Evolutionary conservation across 2,113 vertebrate species (phyloP).

Genomic region (Brachyhypopomus gauderio): DNA sequence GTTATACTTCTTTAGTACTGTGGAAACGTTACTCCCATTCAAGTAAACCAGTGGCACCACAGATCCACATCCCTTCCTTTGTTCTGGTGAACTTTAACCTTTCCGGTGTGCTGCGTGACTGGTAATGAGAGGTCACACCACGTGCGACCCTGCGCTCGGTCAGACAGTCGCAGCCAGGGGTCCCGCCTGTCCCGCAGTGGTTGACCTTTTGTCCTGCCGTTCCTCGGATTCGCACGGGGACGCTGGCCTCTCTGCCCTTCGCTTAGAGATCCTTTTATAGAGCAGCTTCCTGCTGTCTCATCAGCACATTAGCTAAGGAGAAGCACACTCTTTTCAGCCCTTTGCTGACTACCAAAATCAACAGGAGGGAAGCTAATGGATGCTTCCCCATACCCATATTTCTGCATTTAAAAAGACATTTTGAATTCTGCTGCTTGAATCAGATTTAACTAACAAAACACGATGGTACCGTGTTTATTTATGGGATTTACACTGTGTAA

Average conservation of each 20-base stretch:
- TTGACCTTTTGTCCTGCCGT: conserved; percentile 85
- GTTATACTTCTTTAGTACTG: background rate
- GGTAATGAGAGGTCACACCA: conserved; percentile 80
- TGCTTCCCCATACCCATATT: background rate
- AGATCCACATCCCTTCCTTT: conserved; percentile 13
- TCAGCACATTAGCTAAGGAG: conserved; percentile 46
- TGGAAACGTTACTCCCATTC: conserved; percentile 3
- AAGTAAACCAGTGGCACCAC: background rate
- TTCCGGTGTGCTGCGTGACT: conserved; percentile 69
- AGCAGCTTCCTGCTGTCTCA: conserved; percentile 56
- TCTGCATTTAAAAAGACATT: background rate
- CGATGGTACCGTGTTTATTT: background rate
- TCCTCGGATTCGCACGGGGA: conserved; percentile 88
- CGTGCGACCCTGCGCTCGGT: conserved; percentile 76
- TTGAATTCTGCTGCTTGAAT: background rate
- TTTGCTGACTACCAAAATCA: conserved; percentile 12
- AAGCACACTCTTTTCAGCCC: conserved; percentile 4
- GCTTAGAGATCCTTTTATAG: conserved; percentile 81
- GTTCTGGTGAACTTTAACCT: conserved; percentile 81
- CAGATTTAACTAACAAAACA: background rate
- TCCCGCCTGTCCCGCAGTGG: conserved; percentile 83
- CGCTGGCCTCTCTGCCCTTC: conserved; percentile 82
- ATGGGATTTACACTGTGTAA: too few relatives aligned
- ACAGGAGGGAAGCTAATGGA: conserved; percentile 14
- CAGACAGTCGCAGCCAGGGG: conserved; percentile 70